Evolutionary conservation across 2,113 vertebrate species (phyloP).

Genomic region (Cyprinodon variegatus): DNA sequence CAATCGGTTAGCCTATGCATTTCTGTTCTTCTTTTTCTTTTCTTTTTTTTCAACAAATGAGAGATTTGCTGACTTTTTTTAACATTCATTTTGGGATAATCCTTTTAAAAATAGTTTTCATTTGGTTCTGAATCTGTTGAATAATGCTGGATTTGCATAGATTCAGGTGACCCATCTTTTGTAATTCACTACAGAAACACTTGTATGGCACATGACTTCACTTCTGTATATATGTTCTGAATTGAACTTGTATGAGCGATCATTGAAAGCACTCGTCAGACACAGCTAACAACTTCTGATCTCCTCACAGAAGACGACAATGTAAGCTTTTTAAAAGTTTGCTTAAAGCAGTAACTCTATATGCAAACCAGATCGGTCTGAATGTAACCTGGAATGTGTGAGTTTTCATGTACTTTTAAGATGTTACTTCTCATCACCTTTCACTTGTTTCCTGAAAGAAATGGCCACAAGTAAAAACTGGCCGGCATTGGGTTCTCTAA

Average conservation of each 20-base stretch:
- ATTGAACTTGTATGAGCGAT: constrained; percentile 24
- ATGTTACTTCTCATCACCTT: constrained; percentile 48
- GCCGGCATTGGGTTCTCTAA: constrained; percentile 67
- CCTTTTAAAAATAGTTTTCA: constrained; percentile 25
- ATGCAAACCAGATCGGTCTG: constrained; percentile 69
- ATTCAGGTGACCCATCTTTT: constrained; percentile 27
- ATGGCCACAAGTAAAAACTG: constrained; percentile 66
- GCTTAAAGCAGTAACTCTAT: constrained; percentile 45
- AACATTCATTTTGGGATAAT: constrained; percentile 39
- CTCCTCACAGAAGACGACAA: constrained; percentile 15
- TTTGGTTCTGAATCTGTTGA: constrained; percentile 28
- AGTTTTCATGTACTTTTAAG: constrained; percentile 44
- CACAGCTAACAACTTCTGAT: constrained; percentile 32
- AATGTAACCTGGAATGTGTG: constrained; percentile 73
- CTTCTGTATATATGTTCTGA: constrained; percentile 39
- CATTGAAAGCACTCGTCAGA: constrained; percentile 20
- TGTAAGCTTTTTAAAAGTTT: constrained; percentile 25
- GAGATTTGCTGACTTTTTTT: constrained; percentile 45
- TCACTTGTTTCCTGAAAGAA: constrained; percentile 52
- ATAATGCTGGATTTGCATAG: constrained; percentile 51
- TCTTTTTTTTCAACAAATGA: constrained; percentile 23
- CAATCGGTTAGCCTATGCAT: constrained; percentile 70
- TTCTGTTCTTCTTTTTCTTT: constrained; percentile 19
- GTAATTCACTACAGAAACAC: constrained; percentile 25
- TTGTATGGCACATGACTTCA: constrained; percentile 21